Conservation (phyloP, 2,797 vertebrate species). For the Crenuchus spilurus region DNA sequence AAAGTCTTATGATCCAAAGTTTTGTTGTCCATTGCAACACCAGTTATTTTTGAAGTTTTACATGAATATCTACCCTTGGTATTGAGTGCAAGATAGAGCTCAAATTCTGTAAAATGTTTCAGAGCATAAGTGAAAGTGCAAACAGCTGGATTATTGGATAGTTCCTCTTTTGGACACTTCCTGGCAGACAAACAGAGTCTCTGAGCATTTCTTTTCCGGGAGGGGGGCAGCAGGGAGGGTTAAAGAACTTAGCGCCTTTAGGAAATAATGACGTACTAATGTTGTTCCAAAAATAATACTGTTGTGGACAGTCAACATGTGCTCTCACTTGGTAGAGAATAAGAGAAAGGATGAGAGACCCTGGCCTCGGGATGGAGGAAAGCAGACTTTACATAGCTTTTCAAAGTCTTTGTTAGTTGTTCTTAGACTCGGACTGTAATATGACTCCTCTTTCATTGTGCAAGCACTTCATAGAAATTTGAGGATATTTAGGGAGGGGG, state of each 20-base stretch:
- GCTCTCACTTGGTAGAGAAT: conserved; percentile 15
- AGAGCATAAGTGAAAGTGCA: conserved; percentile 30
- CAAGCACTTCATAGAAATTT: too few species aligned
- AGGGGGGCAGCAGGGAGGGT: conserved; percentile 41
- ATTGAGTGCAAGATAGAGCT: not conserved
- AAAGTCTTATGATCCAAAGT: too few species aligned
- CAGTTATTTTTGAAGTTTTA: not conserved
- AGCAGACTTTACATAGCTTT: not conserved
- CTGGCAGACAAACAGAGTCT: conserved; percentile 41
- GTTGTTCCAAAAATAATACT: conserved; percentile 64
- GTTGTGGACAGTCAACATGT: conserved; percentile 62
- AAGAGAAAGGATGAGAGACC: not conserved
- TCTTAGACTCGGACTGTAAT: too few species aligned
- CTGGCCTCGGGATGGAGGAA: not conserved
- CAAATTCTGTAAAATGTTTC: conserved; percentile 12
- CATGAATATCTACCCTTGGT: not conserved
- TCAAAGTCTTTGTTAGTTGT: not conserved
- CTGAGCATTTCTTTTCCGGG: not conserved
- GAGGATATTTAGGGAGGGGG: too few species aligned
- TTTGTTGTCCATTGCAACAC: too few species aligned
- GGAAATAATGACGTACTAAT: conserved; percentile 52
- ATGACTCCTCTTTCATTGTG: too few species aligned
- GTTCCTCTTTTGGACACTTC: conserved; percentile 30
- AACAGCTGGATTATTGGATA: conserved; percentile 40
- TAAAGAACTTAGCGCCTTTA: conserved; percentile 44